Conservation (phyloP, 2,797 vertebrate genomes). For the Hippoglossus hippoglossus region DNA sequence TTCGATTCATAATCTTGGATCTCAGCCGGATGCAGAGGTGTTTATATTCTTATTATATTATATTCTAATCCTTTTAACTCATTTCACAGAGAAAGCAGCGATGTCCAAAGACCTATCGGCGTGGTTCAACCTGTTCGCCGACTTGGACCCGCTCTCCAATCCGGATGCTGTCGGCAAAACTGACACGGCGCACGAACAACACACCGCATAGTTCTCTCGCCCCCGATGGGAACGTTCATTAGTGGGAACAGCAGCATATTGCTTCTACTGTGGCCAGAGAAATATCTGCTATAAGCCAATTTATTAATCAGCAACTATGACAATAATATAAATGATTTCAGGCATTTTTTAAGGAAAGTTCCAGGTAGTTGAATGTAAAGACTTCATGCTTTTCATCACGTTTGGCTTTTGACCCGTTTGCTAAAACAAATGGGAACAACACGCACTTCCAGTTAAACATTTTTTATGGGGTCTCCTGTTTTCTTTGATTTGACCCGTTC, state of each 20-base stretch:
- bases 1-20: constrained; percentile 5
- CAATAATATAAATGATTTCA: background rate
- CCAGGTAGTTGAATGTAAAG: too few species aligned
- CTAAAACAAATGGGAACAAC: too few species aligned
- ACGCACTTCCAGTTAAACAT: too few species aligned
- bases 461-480: too few species aligned
- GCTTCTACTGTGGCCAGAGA: background rate
- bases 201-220: constrained; percentile 88
- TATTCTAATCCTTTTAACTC: constrained; percentile 1
- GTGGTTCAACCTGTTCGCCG: constrained; percentile 88
- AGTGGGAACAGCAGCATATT: background rate
- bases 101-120: constrained; percentile 83
- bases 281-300: background rate
- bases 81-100: constrained; percentile 79
- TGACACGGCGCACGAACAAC: constrained; percentile 91
- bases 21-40: too few species aligned
- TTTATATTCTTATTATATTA: background rate
- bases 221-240: background rate
- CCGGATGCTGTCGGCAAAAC: constrained; percentile 89
- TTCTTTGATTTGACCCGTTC: background rate
- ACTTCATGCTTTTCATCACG: background rate
- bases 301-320: background rate
- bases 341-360: too few species aligned
- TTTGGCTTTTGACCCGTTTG: background rate
- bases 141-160: constrained; percentile 89